phyloP scores from a whole-genome alignment of 2,888 invertebrate species.

The Eurois occulta region DNA sequence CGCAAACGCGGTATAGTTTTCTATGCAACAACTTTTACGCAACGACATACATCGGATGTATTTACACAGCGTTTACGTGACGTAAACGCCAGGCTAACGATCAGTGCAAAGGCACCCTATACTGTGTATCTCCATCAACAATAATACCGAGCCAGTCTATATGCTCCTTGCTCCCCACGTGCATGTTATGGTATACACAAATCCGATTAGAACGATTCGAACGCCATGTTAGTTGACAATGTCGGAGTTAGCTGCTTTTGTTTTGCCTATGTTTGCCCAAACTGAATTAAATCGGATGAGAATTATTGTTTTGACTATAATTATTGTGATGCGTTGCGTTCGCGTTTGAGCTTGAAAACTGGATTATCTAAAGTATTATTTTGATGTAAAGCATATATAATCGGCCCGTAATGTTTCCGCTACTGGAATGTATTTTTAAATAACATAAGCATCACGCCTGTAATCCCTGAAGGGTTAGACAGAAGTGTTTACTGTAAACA shows the following conservation, averaged over 20 bases:
- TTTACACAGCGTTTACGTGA: not conserved
- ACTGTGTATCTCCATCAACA: constrained; percentile 37
- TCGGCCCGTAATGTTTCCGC: not conserved
- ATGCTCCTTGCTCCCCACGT: constrained; percentile 44
- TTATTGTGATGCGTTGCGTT: constrained; percentile 45
- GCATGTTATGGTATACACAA: constrained; percentile 62
- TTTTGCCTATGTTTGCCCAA: constrained; percentile 54
- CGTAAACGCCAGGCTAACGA: not conserved
- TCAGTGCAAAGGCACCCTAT: constrained; percentile 15
- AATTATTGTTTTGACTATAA: constrained; percentile 59
- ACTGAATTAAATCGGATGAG: constrained; percentile 61
- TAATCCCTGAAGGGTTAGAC: not conserved
- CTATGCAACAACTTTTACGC: not conserved
- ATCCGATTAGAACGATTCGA: constrained; percentile 65
- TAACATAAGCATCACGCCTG: not conserved
- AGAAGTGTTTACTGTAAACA: no score
- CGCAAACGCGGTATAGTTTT: not conserved
- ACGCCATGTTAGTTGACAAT: constrained; percentile 62
- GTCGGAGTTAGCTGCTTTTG: constrained; percentile 61
- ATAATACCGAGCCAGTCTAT: constrained; percentile 45
- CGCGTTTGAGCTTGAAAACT: constrained; percentile 20
- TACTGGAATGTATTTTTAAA: not conserved
- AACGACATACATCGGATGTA: not conserved
- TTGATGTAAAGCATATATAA: not conserved
- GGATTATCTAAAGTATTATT: constrained; percentile 26